These are phyloP conservation scores for Crossoptilon crossoptilon DNA, from an alignment of 2,797 vertebrate species.

Conservation along the genomic window DNA sequence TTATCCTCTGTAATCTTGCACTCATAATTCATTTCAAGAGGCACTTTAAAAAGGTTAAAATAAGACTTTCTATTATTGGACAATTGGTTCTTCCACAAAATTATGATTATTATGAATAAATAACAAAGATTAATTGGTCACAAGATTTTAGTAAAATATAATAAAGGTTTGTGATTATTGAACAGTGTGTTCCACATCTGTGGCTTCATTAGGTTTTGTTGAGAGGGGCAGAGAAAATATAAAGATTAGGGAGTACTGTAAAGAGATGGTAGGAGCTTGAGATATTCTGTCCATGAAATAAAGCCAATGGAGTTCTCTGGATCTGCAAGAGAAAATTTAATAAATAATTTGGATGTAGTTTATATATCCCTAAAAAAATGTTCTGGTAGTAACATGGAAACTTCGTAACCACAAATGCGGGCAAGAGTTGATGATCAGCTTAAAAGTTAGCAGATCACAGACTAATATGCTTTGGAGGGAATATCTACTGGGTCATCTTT, in stretches of 20 bases:
- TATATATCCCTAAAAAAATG: rapidly evolving
- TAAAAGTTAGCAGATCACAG: not conserved
- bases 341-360: not conserved
- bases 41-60: not conserved
- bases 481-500: not conserved
- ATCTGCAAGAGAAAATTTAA: not conserved
- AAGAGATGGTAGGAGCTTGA: not conserved
- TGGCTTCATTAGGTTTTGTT: not conserved
- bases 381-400: not conserved
- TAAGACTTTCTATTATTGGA: not conserved
- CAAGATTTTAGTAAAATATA: not conserved
- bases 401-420: not conserved
- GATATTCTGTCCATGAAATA: not conserved
- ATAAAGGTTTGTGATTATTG: not conserved
- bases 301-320: not conserved
- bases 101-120: not conserved
- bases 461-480: not conserved
- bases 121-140: not conserved
- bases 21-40: not conserved
- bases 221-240: not conserved
- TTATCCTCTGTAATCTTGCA: not conserved
- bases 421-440: not conserved
- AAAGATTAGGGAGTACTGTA: not conserved
- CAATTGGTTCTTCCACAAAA: not conserved
- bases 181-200: rapidly evolving